A percentile compares a stretch with the other conserved stretches of the same genome.
Evolutionary conservation across 2,113 vertebrate species (phyloP).

Genomic region (Corapipo altera): DNA sequence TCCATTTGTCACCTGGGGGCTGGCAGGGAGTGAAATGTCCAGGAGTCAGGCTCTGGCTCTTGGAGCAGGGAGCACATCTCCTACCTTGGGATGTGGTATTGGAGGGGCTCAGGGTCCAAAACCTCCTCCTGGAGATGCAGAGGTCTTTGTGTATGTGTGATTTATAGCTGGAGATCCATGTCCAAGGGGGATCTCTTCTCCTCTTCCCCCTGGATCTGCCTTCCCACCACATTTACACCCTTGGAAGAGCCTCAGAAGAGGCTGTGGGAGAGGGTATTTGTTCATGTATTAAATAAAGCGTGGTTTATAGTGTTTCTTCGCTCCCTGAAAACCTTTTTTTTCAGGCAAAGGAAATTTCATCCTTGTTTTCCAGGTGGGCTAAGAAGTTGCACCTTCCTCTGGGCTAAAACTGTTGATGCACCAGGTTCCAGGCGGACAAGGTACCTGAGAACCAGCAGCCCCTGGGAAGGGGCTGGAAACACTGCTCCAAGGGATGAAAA

Average conservation of each 20-base stretch:
- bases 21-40: too few species aligned
- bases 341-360: neutral
- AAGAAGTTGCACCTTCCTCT: accelerated
- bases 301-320: neutral
- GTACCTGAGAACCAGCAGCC: neutral
- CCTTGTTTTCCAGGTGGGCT: neutral
- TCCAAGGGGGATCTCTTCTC: neutral
- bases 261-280: neutral
- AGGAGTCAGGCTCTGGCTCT: neutral
- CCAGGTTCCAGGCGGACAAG: accelerated
- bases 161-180: neutral
- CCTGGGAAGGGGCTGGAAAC: neutral
- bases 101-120: neutral
- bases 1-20: neutral
- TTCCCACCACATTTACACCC: neutral
- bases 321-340: neutral
- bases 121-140: neutral
- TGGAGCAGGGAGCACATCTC: neutral
- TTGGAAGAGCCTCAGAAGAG: neutral
- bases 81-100: accelerated
- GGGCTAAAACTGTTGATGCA: accelerated
- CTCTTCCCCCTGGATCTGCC: neutral
- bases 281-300: neutral
- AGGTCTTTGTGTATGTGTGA: too few species aligned
- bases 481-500: neutral